A percentile compares a stretch with the other conserved stretches of the same genome.
Evolutionary conservation across 2,888 invertebrate genomes (phyloP).

Genomic region (Bibio marci): DNA sequence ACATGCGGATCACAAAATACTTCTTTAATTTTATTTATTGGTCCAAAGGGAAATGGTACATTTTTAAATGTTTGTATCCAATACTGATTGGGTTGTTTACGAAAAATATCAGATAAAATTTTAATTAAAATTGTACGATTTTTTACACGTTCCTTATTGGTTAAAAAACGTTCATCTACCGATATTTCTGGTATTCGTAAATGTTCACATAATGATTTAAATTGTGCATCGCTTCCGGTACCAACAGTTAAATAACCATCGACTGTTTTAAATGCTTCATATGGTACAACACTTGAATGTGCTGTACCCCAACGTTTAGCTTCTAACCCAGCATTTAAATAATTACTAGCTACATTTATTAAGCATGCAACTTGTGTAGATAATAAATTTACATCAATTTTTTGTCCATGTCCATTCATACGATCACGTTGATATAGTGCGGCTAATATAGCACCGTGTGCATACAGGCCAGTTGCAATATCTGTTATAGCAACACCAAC

Average conservation of each 20-base stretch:
- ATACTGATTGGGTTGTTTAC: constrained; percentile 47
- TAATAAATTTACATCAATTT: constrained; percentile 84
- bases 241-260: constrained; percentile 78
- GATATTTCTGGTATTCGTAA: constrained; percentile 44
- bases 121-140: constrained; percentile 52
- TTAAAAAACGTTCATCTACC: constrained; percentile 43
- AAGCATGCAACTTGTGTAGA: constrained; percentile 81
- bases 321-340: constrained; percentile 67
- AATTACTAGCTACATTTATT: constrained; percentile 79
- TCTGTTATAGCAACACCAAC: constrained; percentile 89
- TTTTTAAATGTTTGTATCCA: constrained; percentile 59
- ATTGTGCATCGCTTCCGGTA: constrained; percentile 71
- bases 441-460: constrained; percentile 87
- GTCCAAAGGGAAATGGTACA: constrained; percentile 72
- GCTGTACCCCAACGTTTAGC: constrained; percentile 78
- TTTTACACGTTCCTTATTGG: constrained; percentile 57
- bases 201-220: constrained; percentile 48
- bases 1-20: constrained; percentile 84
- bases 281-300: constrained; percentile 88
- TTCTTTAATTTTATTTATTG: constrained; percentile 70
- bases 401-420: constrained; percentile 73
- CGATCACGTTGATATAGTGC: constrained; percentile 56
- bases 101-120: constrained; percentile 40
- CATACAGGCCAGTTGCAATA: constrained; percentile 81
- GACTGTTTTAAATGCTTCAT: constrained; percentile 71